Percentiles rank a stretch among this genome's conserved stretches.
Conservation (phyloP, 1,140 invertebrate species). For the Megathymus violae region DNA sequence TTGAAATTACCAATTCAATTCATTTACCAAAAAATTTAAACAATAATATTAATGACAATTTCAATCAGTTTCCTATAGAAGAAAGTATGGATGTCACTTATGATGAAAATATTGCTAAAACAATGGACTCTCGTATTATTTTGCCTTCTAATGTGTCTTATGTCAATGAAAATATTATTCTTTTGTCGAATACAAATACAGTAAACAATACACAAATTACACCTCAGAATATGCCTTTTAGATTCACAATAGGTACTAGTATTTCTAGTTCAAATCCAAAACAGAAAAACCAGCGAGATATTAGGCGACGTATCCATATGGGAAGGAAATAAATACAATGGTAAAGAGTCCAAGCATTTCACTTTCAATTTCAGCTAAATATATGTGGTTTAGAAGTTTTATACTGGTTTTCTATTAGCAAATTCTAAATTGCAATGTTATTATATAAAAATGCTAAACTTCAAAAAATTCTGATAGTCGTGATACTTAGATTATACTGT, state of each 20-base stretch:
- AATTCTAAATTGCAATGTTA: too few species aligned
- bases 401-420: too few species aligned
- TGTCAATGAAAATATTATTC: not conserved
- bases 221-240: constrained; percentile 5
- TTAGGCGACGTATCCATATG: not conserved
- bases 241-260: constrained; percentile 12
- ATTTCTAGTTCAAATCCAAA: not conserved
- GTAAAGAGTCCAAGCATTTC: too few species aligned
- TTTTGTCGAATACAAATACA: not conserved
- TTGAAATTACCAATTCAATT: constrained; percentile 29
- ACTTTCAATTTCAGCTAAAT: not conserved
- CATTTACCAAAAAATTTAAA: not conserved
- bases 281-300: not conserved
- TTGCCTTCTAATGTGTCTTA: not conserved
- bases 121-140: not conserved
- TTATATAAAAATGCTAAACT: too few species aligned
- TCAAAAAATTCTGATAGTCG: too few species aligned
- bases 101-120: not conserved
- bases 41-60: not conserved
- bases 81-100: constrained; percentile 19
- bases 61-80: not conserved
- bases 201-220: not conserved
- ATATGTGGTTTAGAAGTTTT: not conserved
- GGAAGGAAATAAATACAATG: constrained; percentile 1
- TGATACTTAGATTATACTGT: too few species aligned